These are phyloP conservation scores for Lasioglossum vierecki DNA, from an alignment of 2,888 invertebrate genomes.

Conservation along the genomic window DNA sequence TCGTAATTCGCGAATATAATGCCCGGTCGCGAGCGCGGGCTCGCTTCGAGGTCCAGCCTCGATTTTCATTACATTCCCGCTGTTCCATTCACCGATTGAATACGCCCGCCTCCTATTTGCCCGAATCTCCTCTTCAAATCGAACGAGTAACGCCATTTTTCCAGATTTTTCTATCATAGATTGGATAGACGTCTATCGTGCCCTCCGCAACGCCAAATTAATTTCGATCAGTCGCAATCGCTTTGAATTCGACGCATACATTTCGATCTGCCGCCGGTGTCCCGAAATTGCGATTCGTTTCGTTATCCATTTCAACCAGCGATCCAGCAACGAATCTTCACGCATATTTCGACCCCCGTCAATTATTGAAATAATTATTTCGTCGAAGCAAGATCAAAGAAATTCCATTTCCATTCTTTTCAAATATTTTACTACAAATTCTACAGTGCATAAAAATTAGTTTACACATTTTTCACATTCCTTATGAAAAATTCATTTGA, in stretches of 20 bases:
- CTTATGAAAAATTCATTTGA: too few relatives aligned
- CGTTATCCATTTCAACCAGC: not conserved
- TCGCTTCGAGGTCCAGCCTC: not conserved
- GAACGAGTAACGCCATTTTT: not conserved
- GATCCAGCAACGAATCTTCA: too few relatives aligned
- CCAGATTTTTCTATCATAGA: not conserved
- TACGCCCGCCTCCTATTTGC: not conserved
- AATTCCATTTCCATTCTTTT: too few relatives aligned
- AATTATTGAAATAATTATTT: too few relatives aligned
- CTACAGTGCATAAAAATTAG: too few relatives aligned
- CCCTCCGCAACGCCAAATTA: not conserved
- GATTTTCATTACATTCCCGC: conserved; percentile 7
- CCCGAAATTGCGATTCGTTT: not conserved
- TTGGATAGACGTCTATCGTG: not conserved
- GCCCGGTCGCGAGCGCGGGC: not conserved
- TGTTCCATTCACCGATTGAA: not conserved
- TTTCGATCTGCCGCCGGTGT: not conserved
- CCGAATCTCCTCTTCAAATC: not conserved
- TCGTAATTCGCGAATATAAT: conserved; percentile 30
- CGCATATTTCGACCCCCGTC: too few relatives aligned
- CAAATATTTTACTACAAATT: too few relatives aligned
- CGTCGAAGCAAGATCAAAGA: too few relatives aligned
- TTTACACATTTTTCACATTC: too few relatives aligned
- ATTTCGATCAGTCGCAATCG: not conserved
- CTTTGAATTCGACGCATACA: not conserved